A percentile compares a stretch with the other conserved stretches of the same genome.
Conservation (phyloP, 2,888 invertebrate species). For the Drosophila meridionalis region DNA sequence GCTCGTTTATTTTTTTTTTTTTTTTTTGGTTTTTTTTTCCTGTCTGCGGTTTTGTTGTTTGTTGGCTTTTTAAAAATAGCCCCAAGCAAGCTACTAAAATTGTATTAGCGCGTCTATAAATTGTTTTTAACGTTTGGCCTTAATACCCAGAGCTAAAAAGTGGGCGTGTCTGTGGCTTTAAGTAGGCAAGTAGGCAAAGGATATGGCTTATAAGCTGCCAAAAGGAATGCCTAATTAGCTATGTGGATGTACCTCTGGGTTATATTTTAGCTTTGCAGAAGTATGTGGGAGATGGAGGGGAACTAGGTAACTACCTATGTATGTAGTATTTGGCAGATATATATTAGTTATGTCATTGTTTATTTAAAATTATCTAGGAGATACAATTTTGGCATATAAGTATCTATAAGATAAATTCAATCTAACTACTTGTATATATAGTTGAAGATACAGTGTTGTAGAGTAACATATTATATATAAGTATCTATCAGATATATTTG, state of each 20-base stretch:
- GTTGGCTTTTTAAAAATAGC: conserved; percentile 62
- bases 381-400: not conserved
- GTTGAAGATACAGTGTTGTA: no score
- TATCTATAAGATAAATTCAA: not conserved
- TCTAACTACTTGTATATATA: no score
- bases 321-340: not conserved
- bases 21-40: conserved; percentile 24
- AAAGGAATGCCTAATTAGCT: not conserved
- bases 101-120: conserved; percentile 64
- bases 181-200: not conserved
- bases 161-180: conserved; percentile 1
- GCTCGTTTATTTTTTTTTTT: not conserved
- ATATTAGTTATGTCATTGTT: not conserved
- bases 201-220: not conserved
- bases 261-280: not conserved
- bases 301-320: not conserved
- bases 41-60: conserved; percentile 48
- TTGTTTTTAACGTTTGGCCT: conserved; percentile 35
- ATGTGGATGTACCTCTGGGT: not conserved
- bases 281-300: not conserved
- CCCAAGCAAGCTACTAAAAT: conserved; percentile 46
- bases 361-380: not conserved
- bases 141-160: conserved; percentile 26
- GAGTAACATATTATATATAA: no score
- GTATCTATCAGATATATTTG: not conserved